Evolutionary conservation across 2,797 vertebrate species (phyloP), one percentile per base, ranked within the genome.

Genomic region (Chaetodon trifasciatus): DNA sequence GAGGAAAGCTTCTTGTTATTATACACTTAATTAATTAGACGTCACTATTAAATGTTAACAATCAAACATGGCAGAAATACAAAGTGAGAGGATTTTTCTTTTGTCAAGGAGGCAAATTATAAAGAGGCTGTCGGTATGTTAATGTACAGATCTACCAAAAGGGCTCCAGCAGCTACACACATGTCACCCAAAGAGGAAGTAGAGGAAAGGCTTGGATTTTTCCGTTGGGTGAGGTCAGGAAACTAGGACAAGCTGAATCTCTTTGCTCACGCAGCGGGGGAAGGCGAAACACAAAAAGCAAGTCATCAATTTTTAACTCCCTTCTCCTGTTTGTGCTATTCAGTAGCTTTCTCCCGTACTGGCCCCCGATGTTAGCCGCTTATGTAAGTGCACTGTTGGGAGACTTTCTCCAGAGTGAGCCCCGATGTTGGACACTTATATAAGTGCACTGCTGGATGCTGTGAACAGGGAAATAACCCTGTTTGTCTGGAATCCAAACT

Each of bases 271-370:
- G 3, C 74, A 64, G 80, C 56, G 17, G 60, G 82, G 68, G 37
- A 39, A 74, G 58, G 78, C 57, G 6, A 70, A 77, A 83, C 81
- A 90, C 80, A 90, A 91, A 91, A 90, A 86, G 83, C 83, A 88
- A 89, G 88, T 91, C 91, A 93, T 94, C 77, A 82, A 93, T 93
- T 92, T 94, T 92, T 90, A 88, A 93, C 86, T 86, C 61, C 60
- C 1, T 62, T 85, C 75, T 91, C 68, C 65, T 74, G 81, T 90
- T 91, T 93, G 85, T 87, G 85, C 80, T 67, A 76, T 81, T 89
- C 86, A 76, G 82, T 76, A 81, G 88, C 86, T 92, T 84, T 90
- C 82, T 74, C 70, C 53, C 23, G 39, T 46, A 73, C 71, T 9
- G 57, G 78, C 64, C 49, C 64, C 61, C 28, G 21, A 74, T 37